These are phyloP conservation scores for Apolygus lucorum DNA, from an alignment of 1,140 invertebrate genomes.

Conservation along the genomic window DNA sequence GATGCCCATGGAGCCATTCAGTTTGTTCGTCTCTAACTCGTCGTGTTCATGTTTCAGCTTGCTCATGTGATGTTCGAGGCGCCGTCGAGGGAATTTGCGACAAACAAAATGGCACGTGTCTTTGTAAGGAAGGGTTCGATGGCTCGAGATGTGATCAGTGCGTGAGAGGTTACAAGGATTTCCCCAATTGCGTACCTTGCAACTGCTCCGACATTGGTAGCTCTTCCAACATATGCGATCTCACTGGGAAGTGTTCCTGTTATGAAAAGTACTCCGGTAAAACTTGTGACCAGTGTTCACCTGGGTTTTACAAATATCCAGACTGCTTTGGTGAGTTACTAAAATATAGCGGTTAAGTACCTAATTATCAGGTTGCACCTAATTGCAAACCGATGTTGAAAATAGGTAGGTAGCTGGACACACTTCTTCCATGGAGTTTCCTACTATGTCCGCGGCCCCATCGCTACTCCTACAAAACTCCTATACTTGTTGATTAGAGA, in stretches of 20 bases:
- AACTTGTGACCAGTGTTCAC: slow-evolving; percentile 88
- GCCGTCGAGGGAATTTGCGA: slow-evolving; percentile 79
- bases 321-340: slow-evolving; percentile 72
- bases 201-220: slow-evolving; percentile 75
- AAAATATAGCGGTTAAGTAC: no score
- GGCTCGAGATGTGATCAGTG: slow-evolving; percentile 86
- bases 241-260: slow-evolving; percentile 86
- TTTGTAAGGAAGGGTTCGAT: slow-evolving; percentile 87
- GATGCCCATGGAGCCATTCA: no score
- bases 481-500: neutral
- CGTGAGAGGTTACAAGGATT: slow-evolving; percentile 72
- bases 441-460: no score
- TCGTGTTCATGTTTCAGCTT: slow-evolving; percentile 72
- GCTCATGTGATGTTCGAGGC: slow-evolving; percentile 85
- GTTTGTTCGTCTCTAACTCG: no score
- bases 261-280: slow-evolving; percentile 79
- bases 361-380: no score
- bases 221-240: slow-evolving; percentile 67
- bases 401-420: neutral
- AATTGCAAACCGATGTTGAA: no score
- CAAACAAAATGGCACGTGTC: slow-evolving; percentile 70
- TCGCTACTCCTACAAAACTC: no score
- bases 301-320: slow-evolving; percentile 89
- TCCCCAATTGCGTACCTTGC: slow-evolving; percentile 81
- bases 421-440: neutral